Evolutionary conservation across 2,113 vertebrate species (phyloP), one percentile per base, ranked within the genome.

Genomic region (Petrocephalus zakoni): DNA sequence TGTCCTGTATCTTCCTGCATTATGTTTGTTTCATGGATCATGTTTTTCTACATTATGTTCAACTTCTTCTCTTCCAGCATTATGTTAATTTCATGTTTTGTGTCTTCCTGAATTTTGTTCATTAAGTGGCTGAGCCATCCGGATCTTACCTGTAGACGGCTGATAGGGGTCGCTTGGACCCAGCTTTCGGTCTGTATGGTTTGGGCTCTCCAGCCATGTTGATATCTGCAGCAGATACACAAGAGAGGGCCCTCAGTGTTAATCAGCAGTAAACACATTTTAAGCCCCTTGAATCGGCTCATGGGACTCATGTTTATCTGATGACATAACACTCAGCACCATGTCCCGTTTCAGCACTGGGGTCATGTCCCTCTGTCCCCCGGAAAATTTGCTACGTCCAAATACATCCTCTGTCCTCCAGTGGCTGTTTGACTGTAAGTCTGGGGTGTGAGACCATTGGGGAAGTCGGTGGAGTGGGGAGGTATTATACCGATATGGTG

Each of bases 151-250:
- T 97, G 92, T 99, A 99, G 87, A 99, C 97, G 21, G 98, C 97
- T 89, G 98, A 98, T 61, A 99, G 96, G 17, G 98, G 98, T 58
- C 98, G 91, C 90, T 99, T 99, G 91, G 95, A 97, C 91, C 97
- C 98, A 1, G 96, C 94, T 94, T 99, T 99, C 51, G 97, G 97
- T 95, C 98, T 96, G 94, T 99, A 99, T 0, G 98, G 98, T 94
- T 99, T 99, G 53, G 98, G 98, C 91, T 99, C 98, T 34, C 98
- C 98, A 13, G 98, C 98, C 98, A 99, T 99, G 93, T 99, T 99
- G 93, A 99, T 99, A 94, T 99, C 98, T 99, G 95, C 91, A 95
- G 95, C 52, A 37, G 1, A 94, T 92, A 90, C 0, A 93, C 55
- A 42, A 34, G 51, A 15, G 78, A 17, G 37, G 46, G 37, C 2